Percentiles rank a stretch among this genome's conserved stretches.
Conservation (phyloP, 2,888 invertebrate species). For the Monopis laevigella region DNA sequence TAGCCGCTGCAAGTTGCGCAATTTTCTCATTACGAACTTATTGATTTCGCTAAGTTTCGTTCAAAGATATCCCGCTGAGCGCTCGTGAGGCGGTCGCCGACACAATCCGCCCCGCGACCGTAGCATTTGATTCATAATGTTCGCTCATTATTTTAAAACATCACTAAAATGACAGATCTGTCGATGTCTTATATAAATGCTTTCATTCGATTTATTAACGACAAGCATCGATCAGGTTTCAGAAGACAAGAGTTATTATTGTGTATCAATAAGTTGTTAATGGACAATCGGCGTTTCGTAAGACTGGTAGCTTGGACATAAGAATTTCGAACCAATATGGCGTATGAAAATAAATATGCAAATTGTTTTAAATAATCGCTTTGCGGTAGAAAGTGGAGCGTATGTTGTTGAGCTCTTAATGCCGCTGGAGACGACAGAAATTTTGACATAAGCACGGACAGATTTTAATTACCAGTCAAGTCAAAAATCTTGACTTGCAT, state of each 20-base stretch:
- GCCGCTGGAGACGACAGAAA: constrained; percentile 1
- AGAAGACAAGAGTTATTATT: background rate
- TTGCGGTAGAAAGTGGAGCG: constrained; percentile 8
- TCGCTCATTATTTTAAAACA: constrained; percentile 8
- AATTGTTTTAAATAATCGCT: constrained; percentile 4
- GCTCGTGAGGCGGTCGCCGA: constrained; percentile 26
- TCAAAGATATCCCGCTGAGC: constrained; percentile 44
- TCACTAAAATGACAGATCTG: background rate
- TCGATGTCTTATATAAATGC: constrained; percentile 3
- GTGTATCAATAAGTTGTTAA: background rate
- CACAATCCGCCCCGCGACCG: constrained; percentile 15
- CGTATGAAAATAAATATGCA: constrained; percentile 2
- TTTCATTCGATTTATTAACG: constrained; percentile 2
- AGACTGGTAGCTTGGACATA: constrained; percentile 2
- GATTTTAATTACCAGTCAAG: constrained; percentile 6
- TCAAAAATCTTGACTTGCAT: no score
- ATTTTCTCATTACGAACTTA: constrained; percentile 54
- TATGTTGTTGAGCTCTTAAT: constrained; percentile 5
- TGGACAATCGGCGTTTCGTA: no score
- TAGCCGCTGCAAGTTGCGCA: constrained; percentile 35
- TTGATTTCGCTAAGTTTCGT: constrained; percentile 56
- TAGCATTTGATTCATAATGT: constrained; percentile 6
- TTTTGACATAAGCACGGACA: constrained; percentile 8
- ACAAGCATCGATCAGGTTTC: constrained; percentile 1
- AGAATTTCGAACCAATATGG: background rate